A percentile compares a stretch with the other conserved stretches of the same genome.
Evolutionary conservation across 2,888 invertebrate species (phyloP).

Genomic region (Perithous albicinctus): DNA sequence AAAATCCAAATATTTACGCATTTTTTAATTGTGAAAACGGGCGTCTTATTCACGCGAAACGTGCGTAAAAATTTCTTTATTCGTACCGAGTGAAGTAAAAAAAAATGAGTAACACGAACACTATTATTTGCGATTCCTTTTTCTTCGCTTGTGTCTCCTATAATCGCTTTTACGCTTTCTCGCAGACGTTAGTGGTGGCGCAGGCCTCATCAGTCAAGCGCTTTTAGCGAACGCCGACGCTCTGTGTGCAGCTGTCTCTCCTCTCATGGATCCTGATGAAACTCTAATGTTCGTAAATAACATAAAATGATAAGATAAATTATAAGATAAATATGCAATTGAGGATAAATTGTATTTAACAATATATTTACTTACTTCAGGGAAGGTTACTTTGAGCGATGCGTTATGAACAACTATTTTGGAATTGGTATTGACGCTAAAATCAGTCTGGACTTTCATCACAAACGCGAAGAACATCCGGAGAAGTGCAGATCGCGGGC

Average conservation of each 20-base stretch:
- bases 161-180: conserved; percentile 16
- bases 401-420: conserved; percentile 99
- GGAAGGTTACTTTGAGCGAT: conserved; percentile 96
- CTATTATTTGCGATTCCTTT: too few relatives aligned
- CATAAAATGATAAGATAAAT: not conserved
- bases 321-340: too few relatives aligned
- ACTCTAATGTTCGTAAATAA: conserved; percentile 87
- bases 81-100: too few relatives aligned
- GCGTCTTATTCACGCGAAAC: too few relatives aligned
- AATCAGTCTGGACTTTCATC: conserved; percentile 98
- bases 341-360: not conserved
- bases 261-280: conserved; percentile 96
- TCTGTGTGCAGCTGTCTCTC: conserved; percentile 97
- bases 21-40: too few relatives aligned
- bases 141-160: too few relatives aligned
- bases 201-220: conserved; percentile 97
- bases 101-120: too few relatives aligned
- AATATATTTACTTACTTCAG: conserved; percentile 79
- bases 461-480: conserved; percentile 98
- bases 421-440: conserved; percentile 99
- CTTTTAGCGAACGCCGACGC: conserved; percentile 98
- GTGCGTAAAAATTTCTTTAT: too few relatives aligned
- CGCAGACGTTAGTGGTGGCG: conserved; percentile 89
- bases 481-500: conserved; percentile 98
- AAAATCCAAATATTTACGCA: too few relatives aligned